phyloP scores from a whole-genome alignment of 2,888 invertebrate species.

The Rhabditophanes sp. region DNA sequence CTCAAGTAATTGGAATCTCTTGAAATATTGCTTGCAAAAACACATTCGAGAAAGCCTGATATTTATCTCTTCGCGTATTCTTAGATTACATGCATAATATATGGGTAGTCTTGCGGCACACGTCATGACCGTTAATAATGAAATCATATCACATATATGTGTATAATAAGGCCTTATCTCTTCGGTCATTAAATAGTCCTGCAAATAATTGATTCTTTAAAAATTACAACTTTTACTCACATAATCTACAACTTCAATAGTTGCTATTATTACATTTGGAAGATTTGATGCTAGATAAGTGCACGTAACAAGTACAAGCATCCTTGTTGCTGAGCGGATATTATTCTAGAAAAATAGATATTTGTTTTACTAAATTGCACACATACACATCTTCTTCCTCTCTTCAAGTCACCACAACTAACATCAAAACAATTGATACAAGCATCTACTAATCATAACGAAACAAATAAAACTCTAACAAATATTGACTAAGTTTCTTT shows the following conservation, averaged over 20 bases:
- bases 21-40: no score
- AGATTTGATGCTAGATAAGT: conserved; percentile 35
- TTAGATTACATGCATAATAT: conserved; percentile 33
- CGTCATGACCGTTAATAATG: conserved; percentile 27
- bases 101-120: conserved; percentile 32
- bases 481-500: no score
- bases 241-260: conserved; percentile 30
- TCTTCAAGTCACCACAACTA: no score
- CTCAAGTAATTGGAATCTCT: no score
- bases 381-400: no score
- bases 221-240: conserved; percentile 5
- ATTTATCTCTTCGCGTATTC: no score
- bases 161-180: conserved; percentile 31
- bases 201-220: no score
- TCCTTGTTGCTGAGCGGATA: conserved; percentile 33
- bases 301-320: conserved; percentile 36
- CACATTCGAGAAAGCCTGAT: no score
- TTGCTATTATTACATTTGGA: conserved; percentile 30
- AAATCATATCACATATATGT: conserved; percentile 28
- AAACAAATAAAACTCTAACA: no score
- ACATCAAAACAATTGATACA: no score
- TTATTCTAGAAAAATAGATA: conserved; percentile 21
- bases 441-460: no score
- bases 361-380: no score
- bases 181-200: conserved; percentile 17